These are phyloP conservation scores for Tilapia sparmanii DNA, from an alignment of 2,113 vertebrate species.

Conservation along the genomic window DNA sequence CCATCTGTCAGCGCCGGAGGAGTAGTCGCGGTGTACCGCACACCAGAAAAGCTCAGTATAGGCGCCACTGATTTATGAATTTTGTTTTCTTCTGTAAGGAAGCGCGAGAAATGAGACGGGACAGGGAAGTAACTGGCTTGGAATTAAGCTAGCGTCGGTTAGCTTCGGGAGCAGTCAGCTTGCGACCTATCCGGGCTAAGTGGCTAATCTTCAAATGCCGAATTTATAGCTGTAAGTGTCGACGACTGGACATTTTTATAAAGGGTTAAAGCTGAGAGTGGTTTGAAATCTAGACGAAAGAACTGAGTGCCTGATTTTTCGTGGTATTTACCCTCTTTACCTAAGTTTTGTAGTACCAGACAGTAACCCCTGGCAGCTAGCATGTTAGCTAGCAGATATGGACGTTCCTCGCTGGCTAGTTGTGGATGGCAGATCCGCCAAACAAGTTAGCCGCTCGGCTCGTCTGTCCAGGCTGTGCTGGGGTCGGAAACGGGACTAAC, in stretches of 20 bases:
- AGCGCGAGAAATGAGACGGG: constrained; percentile 33
- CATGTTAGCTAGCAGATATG: constrained; percentile 55
- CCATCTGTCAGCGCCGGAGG: constrained; percentile 2
- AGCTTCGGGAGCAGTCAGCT: constrained; percentile 14
- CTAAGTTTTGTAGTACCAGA: constrained; percentile 49
- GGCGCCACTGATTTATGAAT: not conserved
- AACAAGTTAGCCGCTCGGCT: constrained; percentile 28
- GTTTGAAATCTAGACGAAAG: not conserved
- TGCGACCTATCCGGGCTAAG: not conserved
- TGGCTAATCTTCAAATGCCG: not conserved
- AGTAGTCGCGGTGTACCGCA: not conserved
- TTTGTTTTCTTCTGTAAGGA: not conserved
- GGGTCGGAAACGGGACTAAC: not conserved
- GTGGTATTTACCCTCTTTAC: not conserved
- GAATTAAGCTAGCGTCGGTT: constrained; percentile 23
- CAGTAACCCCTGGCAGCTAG: constrained; percentile 42
- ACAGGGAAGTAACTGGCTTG: constrained; percentile 39
- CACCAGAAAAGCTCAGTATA: not conserved
- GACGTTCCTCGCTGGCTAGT: constrained; percentile 27
- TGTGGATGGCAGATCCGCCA: constrained; percentile 21
- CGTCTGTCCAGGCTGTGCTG: not conserved
- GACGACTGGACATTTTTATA: not conserved
- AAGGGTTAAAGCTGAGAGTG: not conserved
- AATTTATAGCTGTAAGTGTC: not conserved
- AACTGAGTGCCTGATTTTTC: not conserved